These are phyloP conservation scores for Hermaeophaga mercurialis DNA, from an alignment of 2,888 invertebrate genomes.

Conservation along the genomic window DNA sequence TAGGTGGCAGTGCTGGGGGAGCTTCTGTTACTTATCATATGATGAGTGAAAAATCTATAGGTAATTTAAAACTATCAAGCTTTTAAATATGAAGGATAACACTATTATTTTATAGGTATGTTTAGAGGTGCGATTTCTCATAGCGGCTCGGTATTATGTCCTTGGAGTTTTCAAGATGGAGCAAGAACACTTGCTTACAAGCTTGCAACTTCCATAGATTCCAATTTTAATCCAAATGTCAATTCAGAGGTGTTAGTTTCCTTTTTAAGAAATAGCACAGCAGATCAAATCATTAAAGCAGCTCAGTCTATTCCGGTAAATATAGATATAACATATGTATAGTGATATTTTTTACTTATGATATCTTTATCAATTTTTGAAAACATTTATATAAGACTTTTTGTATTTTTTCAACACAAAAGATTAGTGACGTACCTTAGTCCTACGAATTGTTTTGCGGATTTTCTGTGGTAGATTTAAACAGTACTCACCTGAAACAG, in stretches of 20 bases:
- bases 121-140: conserved; percentile 40
- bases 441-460: too few species aligned
- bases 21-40: conserved; percentile 39
- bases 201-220: conserved; percentile 42
- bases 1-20: conserved; percentile 44
- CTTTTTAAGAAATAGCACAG: conserved; percentile 37
- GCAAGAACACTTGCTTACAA: conserved; percentile 43
- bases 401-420: too few species aligned
- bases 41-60: conserved; percentile 34
- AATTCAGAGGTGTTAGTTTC: conserved; percentile 34
- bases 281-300: conserved; percentile 23
- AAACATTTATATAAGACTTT: too few species aligned
- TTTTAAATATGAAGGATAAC: background rate
- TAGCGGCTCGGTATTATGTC: conserved; percentile 41
- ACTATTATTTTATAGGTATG: conserved; percentile 32
- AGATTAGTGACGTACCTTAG: too few species aligned
- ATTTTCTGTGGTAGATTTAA: too few species aligned
- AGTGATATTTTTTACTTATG: too few species aligned
- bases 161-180: conserved; percentile 43
- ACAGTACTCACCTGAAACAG: too few species aligned
- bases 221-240: conserved; percentile 35
- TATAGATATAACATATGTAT: too few species aligned
- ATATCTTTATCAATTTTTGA: too few species aligned
- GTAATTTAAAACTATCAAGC: conserved; percentile 21
- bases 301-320: conserved; percentile 10